Evolutionary conservation across 2,797 vertebrate species (phyloP).

Genomic region (Aplochiton taeniatus): DNA sequence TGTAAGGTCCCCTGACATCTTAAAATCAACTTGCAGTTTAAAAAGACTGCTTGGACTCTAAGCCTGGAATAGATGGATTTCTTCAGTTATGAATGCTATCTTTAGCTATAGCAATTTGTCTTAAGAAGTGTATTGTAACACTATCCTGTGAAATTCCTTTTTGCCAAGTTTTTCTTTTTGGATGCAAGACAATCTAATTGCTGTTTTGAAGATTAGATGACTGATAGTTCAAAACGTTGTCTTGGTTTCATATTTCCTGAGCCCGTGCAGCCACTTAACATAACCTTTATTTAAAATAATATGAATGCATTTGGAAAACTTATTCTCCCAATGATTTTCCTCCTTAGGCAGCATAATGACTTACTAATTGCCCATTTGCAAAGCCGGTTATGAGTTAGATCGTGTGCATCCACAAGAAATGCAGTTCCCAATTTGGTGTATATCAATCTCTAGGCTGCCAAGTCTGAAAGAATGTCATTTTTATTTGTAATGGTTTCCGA

Average conservation of each 20-base stretch:
- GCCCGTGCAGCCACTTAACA: too few species aligned
- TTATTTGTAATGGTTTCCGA: slow-evolving; percentile 3
- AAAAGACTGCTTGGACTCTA: slow-evolving; percentile 36
- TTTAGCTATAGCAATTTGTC: slow-evolving; percentile 57
- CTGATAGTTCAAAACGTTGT: slow-evolving; percentile 49
- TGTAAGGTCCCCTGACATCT: slow-evolving; percentile 52
- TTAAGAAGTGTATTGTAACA: slow-evolving; percentile 40
- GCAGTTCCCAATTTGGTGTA: slow-evolving; percentile 63
- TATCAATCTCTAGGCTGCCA: slow-evolving; percentile 37
- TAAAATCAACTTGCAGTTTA: slow-evolving; percentile 45
- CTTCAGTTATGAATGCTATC: slow-evolving; percentile 24
- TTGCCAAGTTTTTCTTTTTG: slow-evolving; percentile 62
- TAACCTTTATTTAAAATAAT: background rate
- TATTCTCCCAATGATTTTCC: too few species aligned
- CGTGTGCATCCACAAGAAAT: slow-evolving; percentile 59
- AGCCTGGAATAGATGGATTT: slow-evolving; percentile 31
- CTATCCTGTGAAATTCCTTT: slow-evolving; percentile 29
- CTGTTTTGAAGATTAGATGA: slow-evolving; percentile 66
- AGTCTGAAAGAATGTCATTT: background rate
- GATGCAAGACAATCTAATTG: slow-evolving; percentile 76
- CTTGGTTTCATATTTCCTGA: slow-evolving; percentile 51
- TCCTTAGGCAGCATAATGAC: too few species aligned
- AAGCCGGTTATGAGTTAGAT: slow-evolving; percentile 56
- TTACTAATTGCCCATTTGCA: background rate
- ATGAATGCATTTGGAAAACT: background rate